These are phyloP conservation scores for Lynx canadensis DNA, from an alignment of 2,113 vertebrate genomes.

Conservation along the genomic window DNA sequence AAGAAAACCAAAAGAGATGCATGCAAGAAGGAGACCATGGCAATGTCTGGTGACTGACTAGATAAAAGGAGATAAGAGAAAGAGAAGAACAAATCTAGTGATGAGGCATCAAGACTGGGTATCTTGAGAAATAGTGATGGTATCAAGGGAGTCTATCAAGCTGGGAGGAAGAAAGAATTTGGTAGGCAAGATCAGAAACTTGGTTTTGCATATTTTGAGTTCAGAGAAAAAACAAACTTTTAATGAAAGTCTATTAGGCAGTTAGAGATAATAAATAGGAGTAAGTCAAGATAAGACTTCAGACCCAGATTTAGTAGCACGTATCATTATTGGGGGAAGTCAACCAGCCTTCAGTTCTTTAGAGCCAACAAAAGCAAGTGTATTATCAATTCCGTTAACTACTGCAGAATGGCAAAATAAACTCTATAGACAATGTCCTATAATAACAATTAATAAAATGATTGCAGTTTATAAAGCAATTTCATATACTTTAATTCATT, in stretches of 20 bases:
- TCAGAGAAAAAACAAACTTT: slow-evolving; percentile 38
- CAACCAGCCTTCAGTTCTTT: not conserved
- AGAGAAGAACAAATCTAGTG: slow-evolving; percentile 13
- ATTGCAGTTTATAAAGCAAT: slow-evolving; percentile 8
- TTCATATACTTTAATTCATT: slow-evolving; percentile 15
- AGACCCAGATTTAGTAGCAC: slow-evolving; percentile 9
- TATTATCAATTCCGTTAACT: slow-evolving; percentile 10
- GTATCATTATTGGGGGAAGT: not conserved
- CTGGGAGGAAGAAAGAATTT: slow-evolving; percentile 31
- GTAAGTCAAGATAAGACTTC: slow-evolving; percentile 21
- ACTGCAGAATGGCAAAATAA: slow-evolving; percentile 44
- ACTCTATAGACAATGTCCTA: slow-evolving; percentile 19
- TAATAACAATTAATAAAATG: slow-evolving; percentile 39
- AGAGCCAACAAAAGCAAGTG: slow-evolving; percentile 13
- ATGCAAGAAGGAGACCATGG: not conserved
- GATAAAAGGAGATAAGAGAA: not conserved
- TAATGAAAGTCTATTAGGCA: slow-evolving; percentile 2
- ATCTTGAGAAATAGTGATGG: not conserved
- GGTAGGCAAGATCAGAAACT: slow-evolving; percentile 29
- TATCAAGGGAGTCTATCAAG: not conserved
- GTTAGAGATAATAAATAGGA: slow-evolving; percentile 26
- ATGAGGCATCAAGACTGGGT: not conserved
- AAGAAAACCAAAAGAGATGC: slow-evolving; percentile 28
- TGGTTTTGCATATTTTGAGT: slow-evolving; percentile 45
- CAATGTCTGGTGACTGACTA: not conserved